phyloP scores from a whole-genome alignment of 2,888 invertebrate species.

The Creontiades dilutus region DNA sequence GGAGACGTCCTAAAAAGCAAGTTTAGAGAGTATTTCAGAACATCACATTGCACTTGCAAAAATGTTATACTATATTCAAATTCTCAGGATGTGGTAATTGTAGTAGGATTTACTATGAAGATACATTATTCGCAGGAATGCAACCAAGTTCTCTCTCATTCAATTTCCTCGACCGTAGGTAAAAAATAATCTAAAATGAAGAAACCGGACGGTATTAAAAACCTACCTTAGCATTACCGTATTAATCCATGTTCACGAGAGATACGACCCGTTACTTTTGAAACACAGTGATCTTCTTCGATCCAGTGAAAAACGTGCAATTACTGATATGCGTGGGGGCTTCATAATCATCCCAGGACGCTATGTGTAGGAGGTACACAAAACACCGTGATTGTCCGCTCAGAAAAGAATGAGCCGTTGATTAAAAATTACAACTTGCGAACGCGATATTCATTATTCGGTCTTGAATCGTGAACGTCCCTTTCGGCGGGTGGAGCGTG shows the following conservation, averaged over 20 bases:
- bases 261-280: background rate
- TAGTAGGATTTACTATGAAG: too few relatives aligned
- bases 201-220: too few relatives aligned
- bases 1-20: too few relatives aligned
- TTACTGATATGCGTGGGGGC: slow-evolving; percentile 3
- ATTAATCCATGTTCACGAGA: background rate
- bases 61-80: too few relatives aligned
- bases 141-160: background rate
- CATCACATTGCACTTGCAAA: too few relatives aligned
- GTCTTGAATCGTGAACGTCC: slow-evolving; percentile 10
- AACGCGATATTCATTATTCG: background rate
- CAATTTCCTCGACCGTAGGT: too few relatives aligned
- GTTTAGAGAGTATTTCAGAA: too few relatives aligned
- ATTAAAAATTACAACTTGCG: background rate
- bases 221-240: background rate
- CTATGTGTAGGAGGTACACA: background rate
- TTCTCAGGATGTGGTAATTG: too few relatives aligned
- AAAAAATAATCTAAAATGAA: too few relatives aligned
- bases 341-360: background rate
- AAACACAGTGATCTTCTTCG: background rate
- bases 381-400: background rate
- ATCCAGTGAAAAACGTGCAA: background rate
- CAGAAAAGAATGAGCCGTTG: slow-evolving; percentile 11
- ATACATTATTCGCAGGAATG: too few relatives aligned
- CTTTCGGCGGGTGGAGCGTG: slow-evolving; percentile 15